Percentiles rank a stretch among this genome's conserved stretches.
These are phyloP conservation scores for Mellilla xanthometata DNA, from an alignment of 2,888 invertebrate species.

Conservation along the genomic window DNA sequence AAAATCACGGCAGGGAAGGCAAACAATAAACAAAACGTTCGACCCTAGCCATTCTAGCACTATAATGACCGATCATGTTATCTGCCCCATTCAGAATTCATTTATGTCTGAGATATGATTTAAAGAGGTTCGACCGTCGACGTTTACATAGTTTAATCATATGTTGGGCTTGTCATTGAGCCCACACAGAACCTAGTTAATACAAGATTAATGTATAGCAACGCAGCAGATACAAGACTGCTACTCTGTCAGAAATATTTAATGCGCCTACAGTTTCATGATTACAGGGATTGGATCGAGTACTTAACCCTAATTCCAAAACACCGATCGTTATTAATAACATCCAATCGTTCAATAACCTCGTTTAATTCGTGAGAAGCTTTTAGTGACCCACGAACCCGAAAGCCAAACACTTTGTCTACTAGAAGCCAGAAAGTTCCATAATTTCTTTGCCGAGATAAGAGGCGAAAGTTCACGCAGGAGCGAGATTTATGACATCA, in stretches of 20 bases:
- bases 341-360: constrained; percentile 48
- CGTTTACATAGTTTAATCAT: constrained; percentile 75
- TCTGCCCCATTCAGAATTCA: constrained; percentile 40
- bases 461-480: constrained; percentile 82
- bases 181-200: constrained; percentile 74
- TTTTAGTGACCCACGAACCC: constrained; percentile 72
- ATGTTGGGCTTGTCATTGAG: constrained; percentile 62
- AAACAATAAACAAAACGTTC: constrained; percentile 28
- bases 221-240: constrained; percentile 48
- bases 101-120: constrained; percentile 63
- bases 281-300: constrained; percentile 29
- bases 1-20: constrained; percentile 24
- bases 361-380: constrained; percentile 69
- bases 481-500: constrained; percentile 82
- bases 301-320: constrained; percentile 10
- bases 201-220: constrained; percentile 70
- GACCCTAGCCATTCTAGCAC: constrained; percentile 26
- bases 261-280: constrained; percentile 36
- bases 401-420: constrained; percentile 81
- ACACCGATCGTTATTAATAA: constrained; percentile 17
- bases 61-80: constrained; percentile 35
- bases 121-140: constrained; percentile 61
- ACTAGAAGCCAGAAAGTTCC: constrained; percentile 78
- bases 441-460: constrained; percentile 81
- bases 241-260: constrained; percentile 39